Evolutionary conservation across 1,140 invertebrate species (phyloP).

Genomic region (Calycopis cecrops): DNA sequence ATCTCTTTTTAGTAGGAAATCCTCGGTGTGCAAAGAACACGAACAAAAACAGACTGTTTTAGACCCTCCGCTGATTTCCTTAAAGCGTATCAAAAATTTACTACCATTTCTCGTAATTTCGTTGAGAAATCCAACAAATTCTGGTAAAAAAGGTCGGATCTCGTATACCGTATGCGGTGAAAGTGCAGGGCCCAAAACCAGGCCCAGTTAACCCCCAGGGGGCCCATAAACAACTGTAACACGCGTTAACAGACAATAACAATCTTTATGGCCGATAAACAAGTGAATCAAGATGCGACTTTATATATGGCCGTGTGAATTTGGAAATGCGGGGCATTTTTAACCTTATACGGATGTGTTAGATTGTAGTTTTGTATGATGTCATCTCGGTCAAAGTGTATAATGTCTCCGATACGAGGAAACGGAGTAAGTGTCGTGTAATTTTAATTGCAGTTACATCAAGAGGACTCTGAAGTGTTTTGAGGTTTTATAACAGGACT

Average conservation of each 20-base stretch:
- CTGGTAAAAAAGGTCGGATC: too few relatives aligned
- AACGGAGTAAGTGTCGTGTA: not conserved
- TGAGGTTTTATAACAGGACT: too few relatives aligned
- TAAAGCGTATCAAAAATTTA: too few relatives aligned
- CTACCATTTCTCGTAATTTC: too few relatives aligned
- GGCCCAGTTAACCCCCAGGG: conserved; percentile 15
- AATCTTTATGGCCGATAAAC: conserved; percentile 32
- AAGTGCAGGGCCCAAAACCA: not conserved
- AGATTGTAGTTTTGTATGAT: not conserved
- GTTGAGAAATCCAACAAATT: too few relatives aligned
- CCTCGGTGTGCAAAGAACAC: too few relatives aligned
- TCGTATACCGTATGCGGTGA: too few relatives aligned
- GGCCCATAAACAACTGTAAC: conserved; percentile 14
- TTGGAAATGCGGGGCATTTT: conserved; percentile 5
- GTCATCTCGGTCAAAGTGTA: not conserved
- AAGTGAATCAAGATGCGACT: conserved; percentile 28
- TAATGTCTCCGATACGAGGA: conserved; percentile 7
- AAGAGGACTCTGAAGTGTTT: not conserved
- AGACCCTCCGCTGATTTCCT: too few relatives aligned
- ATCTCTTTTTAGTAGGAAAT: too few relatives aligned
- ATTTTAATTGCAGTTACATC: conserved; percentile 4
- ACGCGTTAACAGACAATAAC: conserved; percentile 23
- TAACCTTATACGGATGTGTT: not conserved
- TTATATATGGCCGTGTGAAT: conserved; percentile 30
- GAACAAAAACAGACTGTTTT: too few relatives aligned